Evolutionary conservation across 2,888 invertebrate genomes (phyloP).

Genomic region (Leptopterna dolabrata): DNA sequence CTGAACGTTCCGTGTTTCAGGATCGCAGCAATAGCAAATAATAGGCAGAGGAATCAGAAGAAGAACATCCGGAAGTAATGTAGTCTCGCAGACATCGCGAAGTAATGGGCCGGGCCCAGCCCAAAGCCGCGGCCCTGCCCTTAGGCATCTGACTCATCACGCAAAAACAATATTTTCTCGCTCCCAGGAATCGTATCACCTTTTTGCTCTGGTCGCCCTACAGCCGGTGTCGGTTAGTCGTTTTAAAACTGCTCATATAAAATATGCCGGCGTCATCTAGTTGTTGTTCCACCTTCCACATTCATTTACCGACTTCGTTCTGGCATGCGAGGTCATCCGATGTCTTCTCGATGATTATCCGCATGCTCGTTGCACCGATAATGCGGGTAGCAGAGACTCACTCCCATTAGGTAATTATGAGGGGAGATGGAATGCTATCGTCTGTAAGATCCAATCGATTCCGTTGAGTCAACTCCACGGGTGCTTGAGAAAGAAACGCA

Average conservation of each 20-base stretch:
- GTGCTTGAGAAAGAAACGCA: too few relatives aligned
- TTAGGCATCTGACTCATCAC: slow-evolving; percentile 1
- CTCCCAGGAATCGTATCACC: not conserved
- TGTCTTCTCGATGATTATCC: not conserved
- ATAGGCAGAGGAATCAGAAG: too few relatives aligned
- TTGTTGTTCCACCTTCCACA: not conserved
- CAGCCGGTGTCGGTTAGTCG: not conserved
- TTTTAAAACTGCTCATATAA: not conserved
- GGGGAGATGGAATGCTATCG: not conserved
- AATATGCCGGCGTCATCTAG: not conserved
- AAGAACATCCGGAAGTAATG: too few relatives aligned
- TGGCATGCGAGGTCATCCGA: not conserved
- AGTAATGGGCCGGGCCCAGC: not conserved
- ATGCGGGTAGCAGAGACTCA: not conserved
- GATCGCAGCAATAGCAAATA: not conserved
- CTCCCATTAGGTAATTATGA: not conserved
- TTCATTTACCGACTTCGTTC: not conserved
- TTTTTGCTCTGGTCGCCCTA: not conserved
- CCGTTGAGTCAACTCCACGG: too few relatives aligned
- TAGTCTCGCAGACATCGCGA: not conserved
- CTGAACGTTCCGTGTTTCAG: not conserved
- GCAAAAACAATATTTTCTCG: not conserved
- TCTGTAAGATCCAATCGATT: too few relatives aligned
- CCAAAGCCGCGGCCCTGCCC: not conserved
- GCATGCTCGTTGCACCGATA: not conserved